Base-by-base conservation (phyloP, 2,797 vertebrate species). In the Hippocampus kuda region DNA sequence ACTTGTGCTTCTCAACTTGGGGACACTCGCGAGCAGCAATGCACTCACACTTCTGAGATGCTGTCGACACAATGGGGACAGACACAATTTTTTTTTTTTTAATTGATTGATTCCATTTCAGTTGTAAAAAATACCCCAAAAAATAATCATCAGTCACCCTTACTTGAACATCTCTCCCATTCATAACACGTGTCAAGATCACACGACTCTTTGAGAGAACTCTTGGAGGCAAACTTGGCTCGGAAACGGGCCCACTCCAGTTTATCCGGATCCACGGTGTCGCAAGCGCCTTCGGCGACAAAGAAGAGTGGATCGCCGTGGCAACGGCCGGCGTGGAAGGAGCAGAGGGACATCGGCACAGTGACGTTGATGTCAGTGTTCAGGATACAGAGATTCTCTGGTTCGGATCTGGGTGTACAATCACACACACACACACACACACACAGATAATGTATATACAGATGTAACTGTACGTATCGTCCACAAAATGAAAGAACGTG, bases 81-180 rank as follows among this genome's bases (percentile, higher is more conserved):
- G 16, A 66, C 16, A 3, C 34, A 0, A 6, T 4, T 49, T 18
- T 20, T 11, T 49, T 18, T 20, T 11, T 53, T 67, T 56, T 6
- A 7, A 56, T 38, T 7, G 12, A 13, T 46, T 12, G 12, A 22
- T 41, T 56, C 6, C 7, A 26, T 20, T 38, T n/a, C 8, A 38
- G 13, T 54, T n/a, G n/a, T 15, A 46, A 64, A 34, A 3, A 8
- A 16, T 44, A 0, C 1, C 44, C 34, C 1, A 18, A 46, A 48
- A 48, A 42, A 65, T 9, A 7, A 48, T n/a, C 20, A 30, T 11
- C 20, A 13, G n/a, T 20, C 63, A 12, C 34, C 71, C 69, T 80
- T 83, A 96, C 95, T 92, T 78, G 88, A 83, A 80, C 95, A 98
- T 26, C 77, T 90, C 72, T 97, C 95, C 95, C 95, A 97, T 15